Evolutionary conservation across 2,888 invertebrate species (phyloP).

Genomic region (Axea sp.): DNA sequence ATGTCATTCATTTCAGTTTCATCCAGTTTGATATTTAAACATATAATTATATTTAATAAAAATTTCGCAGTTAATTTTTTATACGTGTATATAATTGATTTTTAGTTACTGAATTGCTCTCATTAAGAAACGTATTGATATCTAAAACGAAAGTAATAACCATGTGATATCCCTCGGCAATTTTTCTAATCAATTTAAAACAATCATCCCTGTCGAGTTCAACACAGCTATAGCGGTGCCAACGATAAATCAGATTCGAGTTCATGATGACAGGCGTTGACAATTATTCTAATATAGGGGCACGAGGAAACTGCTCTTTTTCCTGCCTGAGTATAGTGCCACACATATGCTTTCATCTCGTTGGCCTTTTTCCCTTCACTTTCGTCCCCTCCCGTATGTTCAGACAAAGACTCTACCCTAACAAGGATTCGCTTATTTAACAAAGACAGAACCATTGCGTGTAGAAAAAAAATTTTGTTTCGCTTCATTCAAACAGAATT

Average conservation of each 20-base stretch:
- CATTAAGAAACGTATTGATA: too few species aligned
- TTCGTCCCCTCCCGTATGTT: slow-evolving; percentile 8
- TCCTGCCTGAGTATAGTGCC: slow-evolving; percentile 19
- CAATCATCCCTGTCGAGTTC: slow-evolving; percentile 1
- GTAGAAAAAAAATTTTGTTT: slow-evolving; percentile 9
- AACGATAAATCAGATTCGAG: slow-evolving; percentile 42
- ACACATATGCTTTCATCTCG: slow-evolving; percentile 40
- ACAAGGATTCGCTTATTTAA: slow-evolving; percentile 40
- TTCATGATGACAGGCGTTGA: slow-evolving; percentile 46
- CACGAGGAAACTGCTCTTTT: slow-evolving; percentile 45
- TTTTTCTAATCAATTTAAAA: slow-evolving; percentile 34
- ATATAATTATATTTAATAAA: too few species aligned
- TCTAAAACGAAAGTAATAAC: slow-evolving; percentile 12
- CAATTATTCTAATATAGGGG: slow-evolving; percentile 46
- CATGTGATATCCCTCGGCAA: neutral
- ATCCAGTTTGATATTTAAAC: too few species aligned
- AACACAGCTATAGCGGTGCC: slow-evolving; percentile 21
- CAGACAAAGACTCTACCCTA: slow-evolving; percentile 42
- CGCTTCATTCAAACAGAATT: slow-evolving; percentile 5
- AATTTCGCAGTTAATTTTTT: too few species aligned
- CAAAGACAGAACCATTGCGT: slow-evolving; percentile 30
- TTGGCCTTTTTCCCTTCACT: slow-evolving; percentile 46
- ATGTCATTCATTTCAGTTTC: too few species aligned
- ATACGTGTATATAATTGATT: too few species aligned
- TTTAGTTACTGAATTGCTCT: too few species aligned